Evolutionary conservation across 2,113 vertebrate genomes (phyloP).

Genomic region (Globicephala melas): DNA sequence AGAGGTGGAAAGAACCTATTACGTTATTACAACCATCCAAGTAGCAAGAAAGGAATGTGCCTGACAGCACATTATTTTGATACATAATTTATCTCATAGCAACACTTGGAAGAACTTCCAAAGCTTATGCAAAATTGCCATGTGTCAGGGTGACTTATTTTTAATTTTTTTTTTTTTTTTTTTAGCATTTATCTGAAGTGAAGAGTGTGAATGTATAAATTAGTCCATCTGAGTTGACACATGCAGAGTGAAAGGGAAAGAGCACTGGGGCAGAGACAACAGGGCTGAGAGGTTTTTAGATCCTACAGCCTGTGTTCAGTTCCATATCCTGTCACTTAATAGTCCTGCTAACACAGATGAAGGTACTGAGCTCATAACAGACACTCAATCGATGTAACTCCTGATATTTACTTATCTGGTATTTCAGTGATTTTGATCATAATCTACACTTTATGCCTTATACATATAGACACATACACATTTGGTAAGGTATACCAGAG

Average conservation of each 20-base stretch:
- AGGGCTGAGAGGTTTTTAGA: not conserved
- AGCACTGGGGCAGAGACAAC: not conserved
- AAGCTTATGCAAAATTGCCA: not conserved
- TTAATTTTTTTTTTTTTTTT: not conserved
- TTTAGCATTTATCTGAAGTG: constrained; percentile 23
- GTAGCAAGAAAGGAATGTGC: not conserved
- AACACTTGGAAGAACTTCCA: not conserved
- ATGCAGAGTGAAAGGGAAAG: not conserved
- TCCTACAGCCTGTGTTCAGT: accelerated
- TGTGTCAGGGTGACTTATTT: constrained; percentile 26
- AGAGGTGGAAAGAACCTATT: not conserved
- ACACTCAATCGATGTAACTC: not conserved
- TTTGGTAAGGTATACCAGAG: not conserved
- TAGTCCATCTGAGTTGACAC: not conserved
- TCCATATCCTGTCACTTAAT: not conserved
- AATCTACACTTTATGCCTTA: not conserved
- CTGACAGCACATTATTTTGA: constrained; percentile 15
- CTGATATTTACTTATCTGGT: not conserved
- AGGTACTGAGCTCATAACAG: not conserved
- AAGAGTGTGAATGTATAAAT: not conserved
- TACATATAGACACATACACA: not conserved
- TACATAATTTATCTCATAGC: constrained; percentile 30
- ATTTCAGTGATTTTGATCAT: not conserved
- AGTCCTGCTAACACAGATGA: not conserved
- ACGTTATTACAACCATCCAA: not conserved